These are phyloP conservation scores for Polydrusus tereticollis DNA, from an alignment of 2,888 invertebrate genomes.

Conservation along the genomic window DNA sequence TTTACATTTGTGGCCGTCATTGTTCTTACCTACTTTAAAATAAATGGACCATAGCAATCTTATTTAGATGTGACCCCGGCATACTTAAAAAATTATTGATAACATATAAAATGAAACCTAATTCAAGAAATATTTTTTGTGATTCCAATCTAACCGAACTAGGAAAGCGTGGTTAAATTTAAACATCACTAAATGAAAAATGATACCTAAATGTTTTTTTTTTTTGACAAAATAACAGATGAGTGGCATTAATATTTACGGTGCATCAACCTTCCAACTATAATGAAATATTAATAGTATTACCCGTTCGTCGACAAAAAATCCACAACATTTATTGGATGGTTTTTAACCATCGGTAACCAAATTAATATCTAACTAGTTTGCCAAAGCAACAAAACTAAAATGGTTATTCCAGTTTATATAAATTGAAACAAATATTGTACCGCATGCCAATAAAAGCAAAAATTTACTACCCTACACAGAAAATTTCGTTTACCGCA, in stretches of 20 bases:
- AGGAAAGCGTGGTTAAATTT: no score
- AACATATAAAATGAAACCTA: no score
- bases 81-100: no score
- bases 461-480: conserved; percentile 6
- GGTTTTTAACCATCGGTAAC: neutral
- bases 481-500: conserved; percentile 36
- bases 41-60: no score
- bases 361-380: neutral
- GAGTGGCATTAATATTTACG: neutral
- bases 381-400: neutral
- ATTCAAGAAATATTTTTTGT: no score
- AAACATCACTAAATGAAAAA: no score
- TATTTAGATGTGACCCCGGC: no score
- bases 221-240: no score
- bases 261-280: neutral
- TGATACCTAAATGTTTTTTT: no score
- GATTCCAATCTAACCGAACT: no score
- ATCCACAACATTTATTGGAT: neutral
- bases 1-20: no score
- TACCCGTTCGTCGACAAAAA: neutral
- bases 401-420: conserved; percentile 12
- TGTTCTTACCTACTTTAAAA: no score
- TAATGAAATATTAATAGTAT: neutral
- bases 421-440: conserved; percentile 18
- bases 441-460: conserved; percentile 19